These are phyloP conservation scores for Hetaerina titia DNA, from an alignment of 2,888 invertebrate species.

Conservation along the genomic window DNA sequence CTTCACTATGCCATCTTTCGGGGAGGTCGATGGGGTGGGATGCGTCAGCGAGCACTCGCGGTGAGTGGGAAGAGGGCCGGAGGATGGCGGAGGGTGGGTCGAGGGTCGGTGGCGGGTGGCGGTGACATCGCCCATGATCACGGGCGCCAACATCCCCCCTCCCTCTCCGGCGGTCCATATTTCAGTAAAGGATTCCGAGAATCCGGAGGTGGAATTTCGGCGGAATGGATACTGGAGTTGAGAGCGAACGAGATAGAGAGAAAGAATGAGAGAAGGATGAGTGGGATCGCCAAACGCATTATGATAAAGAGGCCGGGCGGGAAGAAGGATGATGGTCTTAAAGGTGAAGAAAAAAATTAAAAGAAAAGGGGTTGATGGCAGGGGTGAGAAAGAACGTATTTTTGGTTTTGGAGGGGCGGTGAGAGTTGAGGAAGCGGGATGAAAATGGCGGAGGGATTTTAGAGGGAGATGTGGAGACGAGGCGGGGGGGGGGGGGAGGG, in stretches of 20 bases:
- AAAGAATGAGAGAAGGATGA: neutral
- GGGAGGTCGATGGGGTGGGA: too few species aligned
- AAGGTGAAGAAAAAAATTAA: constrained; percentile 37
- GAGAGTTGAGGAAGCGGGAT: too few species aligned
- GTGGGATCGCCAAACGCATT: constrained; percentile 53
- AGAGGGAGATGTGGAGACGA: neutral
- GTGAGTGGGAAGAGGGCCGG: too few species aligned
- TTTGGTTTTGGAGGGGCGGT: too few species aligned
- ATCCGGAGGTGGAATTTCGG: constrained; percentile 32
- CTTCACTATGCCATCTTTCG: too few species aligned
- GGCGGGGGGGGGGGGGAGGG: neutral
- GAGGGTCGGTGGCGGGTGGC: too few species aligned
- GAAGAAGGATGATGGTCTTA: constrained; percentile 48
- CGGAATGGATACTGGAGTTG: neutral
- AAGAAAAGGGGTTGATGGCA: neutral
- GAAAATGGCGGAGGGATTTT: neutral
- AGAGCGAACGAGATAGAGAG: neutral
- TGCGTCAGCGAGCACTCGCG: too few species aligned
- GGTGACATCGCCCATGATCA: too few species aligned
- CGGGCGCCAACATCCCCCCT: neutral
- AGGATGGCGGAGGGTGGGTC: neutral
- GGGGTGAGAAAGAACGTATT: neutral
- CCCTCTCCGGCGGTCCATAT: constrained; percentile 45
- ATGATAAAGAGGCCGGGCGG: constrained; percentile 48
- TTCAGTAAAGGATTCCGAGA: constrained; percentile 50